Evolutionary conservation across 2,888 invertebrate species (phyloP), one percentile per base, ranked within the genome.

Genomic region (Empis stercorea): DNA sequence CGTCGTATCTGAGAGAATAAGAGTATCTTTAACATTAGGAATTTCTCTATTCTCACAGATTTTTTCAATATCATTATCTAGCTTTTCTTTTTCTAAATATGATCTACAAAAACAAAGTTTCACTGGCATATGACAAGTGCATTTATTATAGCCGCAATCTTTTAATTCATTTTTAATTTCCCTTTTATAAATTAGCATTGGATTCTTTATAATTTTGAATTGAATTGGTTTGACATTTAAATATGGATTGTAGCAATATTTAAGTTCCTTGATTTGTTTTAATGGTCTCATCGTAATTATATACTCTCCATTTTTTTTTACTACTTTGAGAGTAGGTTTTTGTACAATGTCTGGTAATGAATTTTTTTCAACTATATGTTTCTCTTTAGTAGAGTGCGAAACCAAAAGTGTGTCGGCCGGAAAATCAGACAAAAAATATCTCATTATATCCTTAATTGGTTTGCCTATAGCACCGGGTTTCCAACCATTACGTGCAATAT

Each of bases 141-240:
- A 76, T 54, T 75, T 76, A 14, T 72, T 58, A 57, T 74, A 76
- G 0, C 74, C 73, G 70, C 74, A 73, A 50, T 70, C 69, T 16
- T 74, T 71, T 6, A 76, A 72, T 56, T 71, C 71, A 0, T 72
- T 73, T 54, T 77, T 77, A 10, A 76, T 68, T 44, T 73, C 72
- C 43, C 73, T 72, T 47, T 73, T 68, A 13, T 73, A 70, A 38
- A 74, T 73, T 16, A 58, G 48, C 0, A 60, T 36, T 34, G 78
- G 72, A 56, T 77, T 76, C 58, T 79, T 79, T 1, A 75, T 72
- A 20, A 83, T 80, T 61, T 76, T 78, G 56, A 82, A 81, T 48
- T 80, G 72, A 62, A 82, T 71, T 0, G 82, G 82, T 50, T 80
- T 78, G 59, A 80, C 80, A 46, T 79, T 76, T 37, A 78, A 76